Conservation (phyloP, 1,140 invertebrate species). For the Pissodes strobi region DNA sequence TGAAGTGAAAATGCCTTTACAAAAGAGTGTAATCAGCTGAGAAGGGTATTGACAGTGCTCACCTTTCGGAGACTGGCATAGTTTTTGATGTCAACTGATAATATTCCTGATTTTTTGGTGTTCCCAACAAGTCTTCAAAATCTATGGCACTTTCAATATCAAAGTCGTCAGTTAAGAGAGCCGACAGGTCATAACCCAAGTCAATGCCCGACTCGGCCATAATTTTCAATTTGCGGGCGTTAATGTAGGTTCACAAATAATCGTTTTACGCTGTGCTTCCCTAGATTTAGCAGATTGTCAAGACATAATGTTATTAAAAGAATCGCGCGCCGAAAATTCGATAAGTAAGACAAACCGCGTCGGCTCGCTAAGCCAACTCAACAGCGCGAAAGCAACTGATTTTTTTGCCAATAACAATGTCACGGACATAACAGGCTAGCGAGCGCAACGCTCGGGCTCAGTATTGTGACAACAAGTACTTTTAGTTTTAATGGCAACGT, state of each 20-base stretch:
- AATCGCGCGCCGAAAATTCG: constrained; percentile 25
- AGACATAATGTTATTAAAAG: constrained; percentile 19
- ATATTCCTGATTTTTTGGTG: constrained; percentile 68
- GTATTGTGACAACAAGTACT: constrained; percentile 19
- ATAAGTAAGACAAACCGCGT: constrained; percentile 12
- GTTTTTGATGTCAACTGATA: constrained; percentile 70
- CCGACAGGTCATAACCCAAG: constrained; percentile 71
- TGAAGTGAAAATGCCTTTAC: too few relatives aligned
- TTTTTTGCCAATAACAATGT: constrained; percentile 45
- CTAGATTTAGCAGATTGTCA: constrained; percentile 9
- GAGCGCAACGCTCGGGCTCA: constrained; percentile 28
- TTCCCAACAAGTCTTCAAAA: constrained; percentile 60
- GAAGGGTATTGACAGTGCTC: constrained; percentile 35
- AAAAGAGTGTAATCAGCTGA: too few relatives aligned
- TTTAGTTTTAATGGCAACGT: too few relatives aligned
- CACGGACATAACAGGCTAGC: constrained; percentile 39
- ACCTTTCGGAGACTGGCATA: constrained; percentile 69
- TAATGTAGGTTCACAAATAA: constrained; percentile 3
- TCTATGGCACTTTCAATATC: constrained; percentile 61
- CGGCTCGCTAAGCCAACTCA: constrained; percentile 23
- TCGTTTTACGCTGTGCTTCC: background rate
- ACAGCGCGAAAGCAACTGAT: constrained; percentile 42
- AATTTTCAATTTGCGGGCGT: constrained; percentile 13
- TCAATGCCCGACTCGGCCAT: constrained; percentile 70
- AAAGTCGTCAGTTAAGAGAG: constrained; percentile 62